Conservation (phyloP, 2,797 vertebrate species). For the Uromys caudimaculatus region DNA sequence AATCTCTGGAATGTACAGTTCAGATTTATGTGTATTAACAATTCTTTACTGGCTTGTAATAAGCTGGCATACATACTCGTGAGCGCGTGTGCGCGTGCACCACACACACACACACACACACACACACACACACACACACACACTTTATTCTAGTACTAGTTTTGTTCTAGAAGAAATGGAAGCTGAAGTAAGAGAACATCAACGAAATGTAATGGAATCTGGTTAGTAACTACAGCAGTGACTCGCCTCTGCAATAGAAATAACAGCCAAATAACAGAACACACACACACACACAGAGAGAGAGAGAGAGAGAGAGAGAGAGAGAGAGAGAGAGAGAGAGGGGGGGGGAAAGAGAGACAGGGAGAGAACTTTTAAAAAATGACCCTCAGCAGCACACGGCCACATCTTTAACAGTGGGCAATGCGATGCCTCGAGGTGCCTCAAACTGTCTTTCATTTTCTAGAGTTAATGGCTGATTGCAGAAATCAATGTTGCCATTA, state of each 20-base stretch:
- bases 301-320: no score
- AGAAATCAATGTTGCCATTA: slow-evolving; percentile 93
- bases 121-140: slow-evolving; percentile 73
- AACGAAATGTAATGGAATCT: slow-evolving; percentile 82
- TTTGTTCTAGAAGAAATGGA: slow-evolving; percentile 82
- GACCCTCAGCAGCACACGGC: slow-evolving; percentile 82
- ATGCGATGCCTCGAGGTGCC: slow-evolving; percentile 88
- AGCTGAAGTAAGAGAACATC: slow-evolving; percentile 82
- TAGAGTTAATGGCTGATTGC: slow-evolving; percentile 91
- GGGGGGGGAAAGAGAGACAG: not conserved
- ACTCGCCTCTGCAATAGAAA: slow-evolving; percentile 80
- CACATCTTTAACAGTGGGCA: slow-evolving; percentile 88
- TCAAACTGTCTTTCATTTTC: slow-evolving; percentile 91
- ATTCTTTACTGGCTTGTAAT: slow-evolving; percentile 86
- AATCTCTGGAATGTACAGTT: slow-evolving; percentile 90
- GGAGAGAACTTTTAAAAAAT: slow-evolving; percentile 67
- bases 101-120: slow-evolving; percentile 74
- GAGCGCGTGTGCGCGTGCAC: slow-evolving; percentile 72
- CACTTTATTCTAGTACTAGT: slow-evolving; percentile 86
- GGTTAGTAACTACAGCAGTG: slow-evolving; percentile 81
- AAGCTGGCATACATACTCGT: slow-evolving; percentile 76
- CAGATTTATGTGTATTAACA: slow-evolving; percentile 88
- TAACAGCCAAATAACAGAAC: slow-evolving; percentile 70
- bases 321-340: not conserved
- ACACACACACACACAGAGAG: not conserved